These are phyloP conservation scores for Myiothlypis chrysogaster DNA, from an alignment of 2,797 vertebrate species.

Conservation along the genomic window DNA sequence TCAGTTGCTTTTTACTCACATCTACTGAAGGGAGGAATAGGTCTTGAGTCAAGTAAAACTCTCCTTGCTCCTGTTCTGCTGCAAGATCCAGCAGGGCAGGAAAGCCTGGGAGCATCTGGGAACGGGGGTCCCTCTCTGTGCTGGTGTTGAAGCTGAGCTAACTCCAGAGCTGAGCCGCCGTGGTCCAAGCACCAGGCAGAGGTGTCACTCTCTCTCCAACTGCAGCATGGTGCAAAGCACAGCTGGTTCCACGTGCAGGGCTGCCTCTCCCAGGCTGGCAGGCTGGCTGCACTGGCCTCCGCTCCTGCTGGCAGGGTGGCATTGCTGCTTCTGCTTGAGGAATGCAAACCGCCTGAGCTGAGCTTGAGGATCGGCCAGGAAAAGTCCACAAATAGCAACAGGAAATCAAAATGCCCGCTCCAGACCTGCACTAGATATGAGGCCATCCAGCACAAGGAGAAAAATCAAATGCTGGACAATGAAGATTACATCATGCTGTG, in stretches of 20 bases:
- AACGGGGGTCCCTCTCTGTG: not conserved
- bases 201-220: not conserved
- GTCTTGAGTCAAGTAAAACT: not conserved
- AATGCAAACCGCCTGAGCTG: slow-evolving; percentile 21
- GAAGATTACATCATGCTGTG: slow-evolving; percentile 72
- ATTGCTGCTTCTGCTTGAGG: slow-evolving; percentile 21
- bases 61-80: not conserved
- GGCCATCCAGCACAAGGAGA: slow-evolving; percentile 34
- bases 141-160: not conserved
- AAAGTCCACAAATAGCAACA: slow-evolving; percentile 64
- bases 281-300: not conserved
- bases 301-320: not conserved
- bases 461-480: slow-evolving; percentile 32
- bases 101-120: fast-evolving
- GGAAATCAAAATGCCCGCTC: slow-evolving; percentile 67
- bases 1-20: not conserved
- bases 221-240: fast-evolving
- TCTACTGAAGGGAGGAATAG: not conserved
- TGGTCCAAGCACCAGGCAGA: not conserved
- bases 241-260: not conserved
- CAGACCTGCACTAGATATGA: slow-evolving; percentile 48
- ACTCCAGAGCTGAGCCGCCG: not conserved
- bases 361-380: slow-evolving; percentile 34
- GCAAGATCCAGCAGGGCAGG: not conserved
- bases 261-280: not conserved